Conservation (phyloP, 1,140 invertebrate species). For the Caenorhabditis brenneri region DNA sequence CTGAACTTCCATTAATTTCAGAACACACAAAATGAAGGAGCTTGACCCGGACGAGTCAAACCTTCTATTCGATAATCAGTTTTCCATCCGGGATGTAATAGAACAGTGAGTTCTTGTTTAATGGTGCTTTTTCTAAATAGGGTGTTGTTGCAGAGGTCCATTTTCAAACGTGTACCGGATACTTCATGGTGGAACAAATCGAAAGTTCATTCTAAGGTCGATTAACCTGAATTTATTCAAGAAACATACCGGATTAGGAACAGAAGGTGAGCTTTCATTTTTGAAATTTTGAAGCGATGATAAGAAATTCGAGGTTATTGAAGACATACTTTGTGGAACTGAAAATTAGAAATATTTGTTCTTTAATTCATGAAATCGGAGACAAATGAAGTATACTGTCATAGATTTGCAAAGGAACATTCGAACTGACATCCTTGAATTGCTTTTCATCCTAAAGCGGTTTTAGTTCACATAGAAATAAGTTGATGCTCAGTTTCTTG, state of each 20-base stretch:
- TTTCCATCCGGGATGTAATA: constrained; percentile 28
- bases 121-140: not conserved
- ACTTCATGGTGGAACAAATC: not conserved
- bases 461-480: no score
- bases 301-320: not conserved
- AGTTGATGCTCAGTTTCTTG: no score
- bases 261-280: not conserved
- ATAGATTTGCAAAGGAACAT: no score
- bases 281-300: not conserved
- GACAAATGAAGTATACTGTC: no score
- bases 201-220: not conserved
- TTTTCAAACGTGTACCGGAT: constrained; percentile 29
- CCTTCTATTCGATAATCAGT: constrained; percentile 18
- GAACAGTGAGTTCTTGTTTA: constrained; percentile 10
- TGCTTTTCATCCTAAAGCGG: no score
- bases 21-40: constrained; percentile 15
- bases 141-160: not conserved
- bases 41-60: constrained; percentile 41
- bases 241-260: constrained; percentile 3
- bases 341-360: no score
- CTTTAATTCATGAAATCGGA: no score
- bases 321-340: not conserved
- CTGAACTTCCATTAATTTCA: not conserved
- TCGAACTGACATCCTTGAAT: no score
- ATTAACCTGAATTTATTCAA: constrained; percentile 4